These are phyloP conservation scores for Caenorhabditis sp. DNA, from an alignment of 2,888 invertebrate genomes.

Conservation along the genomic window DNA sequence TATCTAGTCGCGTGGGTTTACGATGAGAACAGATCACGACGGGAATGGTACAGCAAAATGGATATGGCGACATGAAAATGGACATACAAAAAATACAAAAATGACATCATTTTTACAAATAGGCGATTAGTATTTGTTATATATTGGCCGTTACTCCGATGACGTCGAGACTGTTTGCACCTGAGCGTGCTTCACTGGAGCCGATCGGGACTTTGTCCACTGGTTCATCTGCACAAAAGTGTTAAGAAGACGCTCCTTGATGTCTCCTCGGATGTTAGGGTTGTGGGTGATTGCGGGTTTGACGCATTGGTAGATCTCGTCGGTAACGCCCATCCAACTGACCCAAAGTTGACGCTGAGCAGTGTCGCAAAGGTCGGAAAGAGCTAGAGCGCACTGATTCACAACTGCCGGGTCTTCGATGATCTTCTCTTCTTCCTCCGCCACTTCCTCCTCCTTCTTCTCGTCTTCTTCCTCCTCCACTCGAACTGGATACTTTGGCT, in stretches of 20 bases:
- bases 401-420: conserved; percentile 63
- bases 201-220: conserved; percentile 63
- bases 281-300: conserved; percentile 73
- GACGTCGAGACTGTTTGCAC: conserved; percentile 44
- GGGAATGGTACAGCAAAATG: background rate
- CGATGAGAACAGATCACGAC: background rate
- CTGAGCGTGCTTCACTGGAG: conserved; percentile 15
- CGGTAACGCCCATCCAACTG: conserved; percentile 69
- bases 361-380: conserved; percentile 59
- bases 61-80: conserved; percentile 3
- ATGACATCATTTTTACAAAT: conserved; percentile 10
- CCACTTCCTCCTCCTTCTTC: conserved; percentile 5
- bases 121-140: background rate
- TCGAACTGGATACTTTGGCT: conserved; percentile 20
- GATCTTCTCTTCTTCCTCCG: conserved; percentile 24
- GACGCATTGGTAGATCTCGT: conserved; percentile 72
- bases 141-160: conserved; percentile 7
- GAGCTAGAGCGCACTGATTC: conserved; percentile 64
- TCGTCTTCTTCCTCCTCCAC: conserved; percentile 11
- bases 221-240: conserved; percentile 62
- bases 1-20: conserved; percentile 1
- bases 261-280: conserved; percentile 61
- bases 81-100: conserved; percentile 1
- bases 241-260: conserved; percentile 65
- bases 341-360: conserved; percentile 72